These are phyloP conservation scores for Yoshiicerus persimilis DNA, from an alignment of 1,140 invertebrate species.

Conservation along the genomic window DNA sequence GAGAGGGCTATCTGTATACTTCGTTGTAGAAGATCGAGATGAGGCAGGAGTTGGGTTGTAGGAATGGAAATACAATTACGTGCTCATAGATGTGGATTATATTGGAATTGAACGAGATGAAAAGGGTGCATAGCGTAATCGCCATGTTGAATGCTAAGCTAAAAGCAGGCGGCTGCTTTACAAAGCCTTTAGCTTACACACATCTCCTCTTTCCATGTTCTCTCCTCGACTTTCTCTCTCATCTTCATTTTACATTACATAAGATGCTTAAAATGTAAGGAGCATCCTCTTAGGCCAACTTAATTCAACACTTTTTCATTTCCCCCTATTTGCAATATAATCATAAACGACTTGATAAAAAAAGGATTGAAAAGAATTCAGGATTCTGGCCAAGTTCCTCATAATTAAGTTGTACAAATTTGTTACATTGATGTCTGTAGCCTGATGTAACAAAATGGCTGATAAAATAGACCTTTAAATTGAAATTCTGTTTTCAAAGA, in stretches of 20 bases:
- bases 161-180: neutral
- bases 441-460: neutral
- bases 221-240: neutral
- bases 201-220: neutral
- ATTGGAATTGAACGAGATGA: conserved; percentile 10
- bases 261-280: neutral
- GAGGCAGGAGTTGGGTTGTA: neutral
- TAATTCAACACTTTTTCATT: conserved; percentile 1
- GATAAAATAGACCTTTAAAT: neutral
- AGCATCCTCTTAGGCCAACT: neutral
- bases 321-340: neutral
- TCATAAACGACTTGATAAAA: neutral
- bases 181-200: neutral
- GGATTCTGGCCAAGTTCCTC: neutral
- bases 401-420: neutral
- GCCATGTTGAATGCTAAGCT: conserved; percentile 8
- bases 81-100: conserved; percentile 22
- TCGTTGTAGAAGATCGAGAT: neutral
- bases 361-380: neutral
- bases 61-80: conserved; percentile 9
- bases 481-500: neutral
- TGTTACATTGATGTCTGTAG: neutral
- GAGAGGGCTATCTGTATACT: too few relatives aligned
- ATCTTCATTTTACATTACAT: neutral
- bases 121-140: conserved; percentile 15